These are phyloP conservation scores for Labeo calbasu DNA, from an alignment of 2,797 vertebrate species.

Conservation along the genomic window DNA sequence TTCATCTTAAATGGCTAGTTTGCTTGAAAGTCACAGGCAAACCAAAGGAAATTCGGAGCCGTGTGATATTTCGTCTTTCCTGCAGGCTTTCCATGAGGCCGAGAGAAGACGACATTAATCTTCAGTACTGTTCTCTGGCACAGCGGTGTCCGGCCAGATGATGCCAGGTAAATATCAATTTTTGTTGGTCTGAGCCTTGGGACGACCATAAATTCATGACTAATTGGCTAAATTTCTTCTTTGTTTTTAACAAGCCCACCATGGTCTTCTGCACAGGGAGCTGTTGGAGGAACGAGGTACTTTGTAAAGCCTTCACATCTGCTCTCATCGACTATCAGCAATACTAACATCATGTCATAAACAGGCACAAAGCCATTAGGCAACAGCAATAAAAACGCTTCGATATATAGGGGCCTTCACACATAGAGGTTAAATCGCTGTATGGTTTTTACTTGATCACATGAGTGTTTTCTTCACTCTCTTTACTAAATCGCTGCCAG, in stretches of 20 bases:
- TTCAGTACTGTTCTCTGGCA: constrained; percentile 18
- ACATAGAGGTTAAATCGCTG: neutral
- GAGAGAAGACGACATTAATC: constrained; percentile 38
- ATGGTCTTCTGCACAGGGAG: constrained; percentile 49
- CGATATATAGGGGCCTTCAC: neutral
- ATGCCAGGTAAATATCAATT: constrained; percentile 48
- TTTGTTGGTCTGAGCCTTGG: constrained; percentile 47
- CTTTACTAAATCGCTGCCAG: neutral
- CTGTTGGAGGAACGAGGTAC: constrained; percentile 62
- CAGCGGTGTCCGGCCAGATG: constrained; percentile 30
- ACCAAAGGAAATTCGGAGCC: constrained; percentile 16
- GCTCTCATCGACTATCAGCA: constrained; percentile 31
- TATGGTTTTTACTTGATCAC: neutral
- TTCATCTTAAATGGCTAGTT: constrained; percentile 35
- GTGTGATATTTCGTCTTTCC: constrained; percentile 41
- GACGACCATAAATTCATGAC: constrained; percentile 47
- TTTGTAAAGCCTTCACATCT: constrained; percentile 52
- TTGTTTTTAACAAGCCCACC: constrained; percentile 67
- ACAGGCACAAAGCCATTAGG: neutral
- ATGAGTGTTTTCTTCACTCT: neutral
- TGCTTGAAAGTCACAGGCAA: constrained; percentile 35
- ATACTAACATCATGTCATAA: neutral
- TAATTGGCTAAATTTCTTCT: constrained; percentile 60
- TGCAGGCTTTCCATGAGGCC: constrained; percentile 30
- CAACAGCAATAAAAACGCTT: neutral